phyloP scores from a whole-genome alignment of 2,113 vertebrate genomes.

The Galbula dea region DNA sequence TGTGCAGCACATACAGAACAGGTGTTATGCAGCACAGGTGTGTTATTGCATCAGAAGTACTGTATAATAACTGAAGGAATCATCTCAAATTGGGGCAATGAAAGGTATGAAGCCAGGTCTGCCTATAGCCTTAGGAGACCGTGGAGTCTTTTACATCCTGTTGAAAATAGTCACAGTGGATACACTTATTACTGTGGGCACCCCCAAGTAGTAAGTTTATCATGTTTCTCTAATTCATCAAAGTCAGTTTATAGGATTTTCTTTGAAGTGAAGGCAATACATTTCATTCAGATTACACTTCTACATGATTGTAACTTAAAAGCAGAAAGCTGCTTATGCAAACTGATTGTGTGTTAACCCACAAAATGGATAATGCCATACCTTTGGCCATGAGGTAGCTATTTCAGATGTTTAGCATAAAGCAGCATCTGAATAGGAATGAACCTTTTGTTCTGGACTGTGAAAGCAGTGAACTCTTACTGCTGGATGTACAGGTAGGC shows the following conservation, averaged over 20 bases:
- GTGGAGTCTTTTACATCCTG: neutral
- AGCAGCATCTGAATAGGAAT: neutral
- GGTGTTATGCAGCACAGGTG: too few species aligned
- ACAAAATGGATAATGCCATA: neutral
- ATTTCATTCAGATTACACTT: neutral
- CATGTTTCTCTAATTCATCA: neutral
- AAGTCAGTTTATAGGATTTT: neutral
- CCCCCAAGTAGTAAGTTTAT: neutral
- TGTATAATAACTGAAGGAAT: neutral
- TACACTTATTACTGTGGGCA: neutral
- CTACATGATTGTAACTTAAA: neutral
- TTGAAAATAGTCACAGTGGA: neutral
- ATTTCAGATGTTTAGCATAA: neutral
- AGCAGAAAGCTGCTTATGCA: neutral
- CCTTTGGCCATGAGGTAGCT: neutral
- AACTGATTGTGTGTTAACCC: rapidly evolving
- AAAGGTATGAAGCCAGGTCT: neutral
- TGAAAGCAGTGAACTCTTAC: neutral
- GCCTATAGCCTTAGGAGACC: neutral
- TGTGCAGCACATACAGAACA: neutral
- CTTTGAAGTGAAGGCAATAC: neutral
- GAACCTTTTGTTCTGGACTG: neutral
- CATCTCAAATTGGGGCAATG: neutral
- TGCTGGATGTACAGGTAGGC: neutral
- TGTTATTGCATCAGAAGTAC: neutral